Base-by-base conservation (phyloP, 2,113 vertebrate species). In the Albula glossodonta region DNA sequence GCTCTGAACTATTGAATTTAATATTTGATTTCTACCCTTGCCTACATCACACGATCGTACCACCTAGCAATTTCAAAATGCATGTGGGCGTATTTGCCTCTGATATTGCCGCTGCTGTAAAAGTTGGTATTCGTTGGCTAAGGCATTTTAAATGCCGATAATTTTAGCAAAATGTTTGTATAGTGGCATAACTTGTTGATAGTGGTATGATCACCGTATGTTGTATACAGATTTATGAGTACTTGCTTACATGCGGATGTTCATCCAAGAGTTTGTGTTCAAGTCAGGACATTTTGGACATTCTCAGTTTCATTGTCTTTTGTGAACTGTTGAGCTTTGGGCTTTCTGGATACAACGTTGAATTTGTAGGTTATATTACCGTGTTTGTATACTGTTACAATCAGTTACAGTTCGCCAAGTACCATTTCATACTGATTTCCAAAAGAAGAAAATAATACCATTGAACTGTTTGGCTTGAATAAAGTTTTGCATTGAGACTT, bases 11-110 rank as follows among this genome's bases (percentile, higher is more conserved):
- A 51, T 51, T 83, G 13, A 50, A 83, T 50, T 83, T 2, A 41
- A 63, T 22, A 12, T 49, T 25, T 83, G 7, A 74, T 83, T 50
- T 13, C 41, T 74, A 70, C 51, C 19, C 10, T 51, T 51, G 57
- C 22, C 70, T 74, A 13, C 57, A 51, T 51, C 11, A 31, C 52
- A 8, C 48, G 9, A 52, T 83, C 66, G 51, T 8, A 52, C 74
- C 5, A 3, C 2, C 50, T 79, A 70, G n/a, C 22, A 31, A 25
- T 77, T 51, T 84, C 51, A 52, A 78, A 78, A 78, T 78, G 51
- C 83, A 52, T 57, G 83, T 84, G 83, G 83, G 83, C 25, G 66
- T 78, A n/a, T 48, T 84, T 79, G 12, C 51, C 49, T 51, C 51
- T 31, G 78, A 49, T 79, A 48, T 78, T 84, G 74, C 83, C 41